phyloP scores from a whole-genome alignment of 2,888 invertebrate genomes.

The Sisyra terminalis region DNA sequence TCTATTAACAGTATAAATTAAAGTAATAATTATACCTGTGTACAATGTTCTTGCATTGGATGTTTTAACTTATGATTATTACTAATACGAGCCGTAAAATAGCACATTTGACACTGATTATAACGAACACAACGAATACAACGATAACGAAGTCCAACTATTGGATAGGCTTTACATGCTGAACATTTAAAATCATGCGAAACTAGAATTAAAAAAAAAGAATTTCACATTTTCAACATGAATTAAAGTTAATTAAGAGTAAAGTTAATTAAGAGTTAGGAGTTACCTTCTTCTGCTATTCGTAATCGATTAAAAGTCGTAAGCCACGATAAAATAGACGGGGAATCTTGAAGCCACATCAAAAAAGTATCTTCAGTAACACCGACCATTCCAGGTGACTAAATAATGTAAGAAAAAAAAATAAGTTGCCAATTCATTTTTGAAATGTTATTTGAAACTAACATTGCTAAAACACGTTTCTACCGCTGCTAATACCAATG shows the following conservation, averaged over 20 bases:
- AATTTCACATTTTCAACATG: neutral
- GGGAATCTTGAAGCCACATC: slow-evolving; percentile 48
- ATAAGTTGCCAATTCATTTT: too few species aligned
- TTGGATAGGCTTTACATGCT: slow-evolving; percentile 37
- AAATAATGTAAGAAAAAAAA: slow-evolving; percentile 14
- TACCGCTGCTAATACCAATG: slow-evolving; percentile 44
- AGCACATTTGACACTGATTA: slow-evolving; percentile 51
- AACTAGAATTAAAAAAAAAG: slow-evolving; percentile 21
- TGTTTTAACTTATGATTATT: slow-evolving; percentile 47
- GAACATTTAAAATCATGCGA: slow-evolving; percentile 41
- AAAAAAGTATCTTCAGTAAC: slow-evolving; percentile 48
- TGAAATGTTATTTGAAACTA: too few species aligned
- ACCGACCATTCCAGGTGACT: slow-evolving; percentile 55
- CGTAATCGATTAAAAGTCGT: slow-evolving; percentile 44
- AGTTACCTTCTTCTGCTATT: slow-evolving; percentile 36
- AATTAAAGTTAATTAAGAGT: neutral
- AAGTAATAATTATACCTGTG: slow-evolving; percentile 22
- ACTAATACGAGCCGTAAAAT: slow-evolving; percentile 39
- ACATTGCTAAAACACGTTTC: slow-evolving; percentile 60
- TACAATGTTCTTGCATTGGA: slow-evolving; percentile 46
- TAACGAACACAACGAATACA: slow-evolving; percentile 47
- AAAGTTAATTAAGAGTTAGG: neutral
- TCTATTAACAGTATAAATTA: slow-evolving; percentile 4
- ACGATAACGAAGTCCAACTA: slow-evolving; percentile 42
- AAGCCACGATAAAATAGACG: slow-evolving; percentile 45